Percentiles rank a stretch among this genome's conserved stretches.
Evolutionary conservation across 2,113 vertebrate species (phyloP).

Genomic region (Strix aluco): DNA sequence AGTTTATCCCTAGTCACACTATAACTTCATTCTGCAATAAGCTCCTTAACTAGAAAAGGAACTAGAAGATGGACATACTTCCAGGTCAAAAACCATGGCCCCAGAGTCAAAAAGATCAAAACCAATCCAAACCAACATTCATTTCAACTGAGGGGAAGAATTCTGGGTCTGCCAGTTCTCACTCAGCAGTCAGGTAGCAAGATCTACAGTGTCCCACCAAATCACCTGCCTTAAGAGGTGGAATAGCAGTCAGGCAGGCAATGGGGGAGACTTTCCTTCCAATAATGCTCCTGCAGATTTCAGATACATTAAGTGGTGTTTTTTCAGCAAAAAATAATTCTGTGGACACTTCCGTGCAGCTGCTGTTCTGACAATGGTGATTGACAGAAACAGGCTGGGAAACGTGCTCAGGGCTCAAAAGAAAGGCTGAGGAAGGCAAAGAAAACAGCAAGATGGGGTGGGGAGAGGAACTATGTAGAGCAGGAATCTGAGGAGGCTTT

Average conservation of each 20-base stretch:
- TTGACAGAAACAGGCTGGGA: neutral
- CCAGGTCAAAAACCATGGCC: neutral
- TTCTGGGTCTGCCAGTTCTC: neutral
- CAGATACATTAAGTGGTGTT: neutral
- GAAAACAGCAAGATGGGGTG: neutral
- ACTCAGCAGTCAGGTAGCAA: neutral
- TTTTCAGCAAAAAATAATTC: slow-evolving; percentile 7
- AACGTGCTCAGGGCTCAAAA: neutral
- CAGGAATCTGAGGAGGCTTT: neutral
- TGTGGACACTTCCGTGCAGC: slow-evolving; percentile 24
- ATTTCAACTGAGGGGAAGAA: neutral
- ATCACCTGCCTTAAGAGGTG: neutral
- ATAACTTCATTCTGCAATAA: neutral
- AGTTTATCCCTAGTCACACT: neutral
- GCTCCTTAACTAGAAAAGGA: neutral
- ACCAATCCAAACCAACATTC: neutral
- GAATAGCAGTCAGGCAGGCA: neutral
- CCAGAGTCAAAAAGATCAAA: neutral
- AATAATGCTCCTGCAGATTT: neutral
- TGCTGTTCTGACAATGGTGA: slow-evolving; percentile 7
- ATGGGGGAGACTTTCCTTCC: neutral
- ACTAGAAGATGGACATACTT: neutral
- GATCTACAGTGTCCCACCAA: neutral
- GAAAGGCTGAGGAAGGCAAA: slow-evolving; percentile 26
- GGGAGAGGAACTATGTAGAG: neutral